Conservation (phyloP, 2,113 vertebrate genomes). For the Xyrauchen texanus region DNA sequence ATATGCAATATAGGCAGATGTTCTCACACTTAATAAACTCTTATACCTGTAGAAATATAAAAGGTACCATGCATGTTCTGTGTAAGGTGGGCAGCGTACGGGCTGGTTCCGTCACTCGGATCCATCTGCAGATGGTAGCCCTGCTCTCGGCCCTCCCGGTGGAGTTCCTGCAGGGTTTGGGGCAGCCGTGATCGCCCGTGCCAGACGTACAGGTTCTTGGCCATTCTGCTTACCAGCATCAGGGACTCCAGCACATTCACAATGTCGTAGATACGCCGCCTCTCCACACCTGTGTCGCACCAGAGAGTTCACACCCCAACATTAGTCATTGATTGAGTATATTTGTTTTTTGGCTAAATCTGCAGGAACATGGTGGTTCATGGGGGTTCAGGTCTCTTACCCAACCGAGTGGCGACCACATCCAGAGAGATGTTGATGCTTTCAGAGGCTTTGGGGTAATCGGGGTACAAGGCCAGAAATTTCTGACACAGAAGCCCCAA, state of each 20-base stretch:
- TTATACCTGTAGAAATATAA: too few species aligned
- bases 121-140: conserved; percentile 86
- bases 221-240: conserved; percentile 93
- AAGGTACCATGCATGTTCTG: conserved; percentile 3
- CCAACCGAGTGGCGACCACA: conserved; percentile 89
- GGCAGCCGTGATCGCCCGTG: conserved; percentile 84
- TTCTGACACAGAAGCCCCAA: conserved; percentile 92
- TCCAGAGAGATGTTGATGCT: conserved; percentile 90
- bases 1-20: too few species aligned
- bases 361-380: too few species aligned
- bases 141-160: conserved; percentile 83
- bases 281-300: conserved; percentile 83
- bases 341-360: too few species aligned
- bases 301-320: neutral
- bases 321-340: neutral
- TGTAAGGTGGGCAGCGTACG: neutral
- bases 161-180: conserved; percentile 84
- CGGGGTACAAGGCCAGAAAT: conserved; percentile 89
- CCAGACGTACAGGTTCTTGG: conserved; percentile 93
- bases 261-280: conserved; percentile 94
- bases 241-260: conserved; percentile 97
- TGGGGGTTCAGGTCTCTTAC: conserved; percentile 75
- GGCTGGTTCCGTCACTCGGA: conserved; percentile 70
- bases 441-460: conserved; percentile 80
- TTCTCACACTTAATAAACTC: too few species aligned